phyloP scores from a whole-genome alignment of 2,888 invertebrate species.

The Torymus aiolomorphi region DNA sequence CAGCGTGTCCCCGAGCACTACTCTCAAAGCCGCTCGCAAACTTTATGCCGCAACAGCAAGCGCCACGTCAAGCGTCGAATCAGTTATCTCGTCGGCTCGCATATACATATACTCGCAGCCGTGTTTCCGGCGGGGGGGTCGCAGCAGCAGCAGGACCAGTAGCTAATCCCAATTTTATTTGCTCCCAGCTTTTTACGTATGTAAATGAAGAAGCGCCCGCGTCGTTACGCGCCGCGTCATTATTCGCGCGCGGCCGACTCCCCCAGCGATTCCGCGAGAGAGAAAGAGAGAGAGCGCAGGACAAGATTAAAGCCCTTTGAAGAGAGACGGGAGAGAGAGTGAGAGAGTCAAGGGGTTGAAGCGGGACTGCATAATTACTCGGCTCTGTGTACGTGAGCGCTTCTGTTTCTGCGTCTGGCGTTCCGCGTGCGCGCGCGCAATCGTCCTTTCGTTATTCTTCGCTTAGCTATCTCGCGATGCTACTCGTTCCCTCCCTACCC shows the following conservation, averaged over 20 bases:
- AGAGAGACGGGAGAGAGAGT: slow-evolving; percentile 23
- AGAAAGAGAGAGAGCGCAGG: slow-evolving; percentile 35
- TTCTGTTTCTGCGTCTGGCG: neutral
- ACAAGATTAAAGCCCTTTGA: slow-evolving; percentile 62
- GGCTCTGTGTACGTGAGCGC: slow-evolving; percentile 41
- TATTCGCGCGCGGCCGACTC: slow-evolving; percentile 55
- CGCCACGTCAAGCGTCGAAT: slow-evolving; percentile 17
- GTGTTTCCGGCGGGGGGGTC: neutral
- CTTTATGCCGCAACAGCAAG: slow-evolving; percentile 6
- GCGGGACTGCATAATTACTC: slow-evolving; percentile 49
- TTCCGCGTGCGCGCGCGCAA: slow-evolving; percentile 2
- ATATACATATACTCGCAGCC: neutral
- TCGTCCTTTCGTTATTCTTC: slow-evolving; percentile 19
- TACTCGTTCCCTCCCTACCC: neutral
- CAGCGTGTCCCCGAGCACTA: no score
- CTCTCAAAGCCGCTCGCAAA: neutral
- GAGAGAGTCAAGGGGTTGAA: slow-evolving; percentile 18
- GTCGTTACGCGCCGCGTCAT: slow-evolving; percentile 57
- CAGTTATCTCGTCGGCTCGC: slow-evolving; percentile 3
- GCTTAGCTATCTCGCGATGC: neutral
- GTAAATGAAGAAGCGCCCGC: slow-evolving; percentile 52
- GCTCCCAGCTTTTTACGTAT: slow-evolving; percentile 59
- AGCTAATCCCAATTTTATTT: slow-evolving; percentile 63
- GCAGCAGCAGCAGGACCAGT: no score
- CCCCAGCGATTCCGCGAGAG: neutral